phyloP scores from a whole-genome alignment of 2,797 vertebrate species.

The Eulemur mongoz region DNA sequence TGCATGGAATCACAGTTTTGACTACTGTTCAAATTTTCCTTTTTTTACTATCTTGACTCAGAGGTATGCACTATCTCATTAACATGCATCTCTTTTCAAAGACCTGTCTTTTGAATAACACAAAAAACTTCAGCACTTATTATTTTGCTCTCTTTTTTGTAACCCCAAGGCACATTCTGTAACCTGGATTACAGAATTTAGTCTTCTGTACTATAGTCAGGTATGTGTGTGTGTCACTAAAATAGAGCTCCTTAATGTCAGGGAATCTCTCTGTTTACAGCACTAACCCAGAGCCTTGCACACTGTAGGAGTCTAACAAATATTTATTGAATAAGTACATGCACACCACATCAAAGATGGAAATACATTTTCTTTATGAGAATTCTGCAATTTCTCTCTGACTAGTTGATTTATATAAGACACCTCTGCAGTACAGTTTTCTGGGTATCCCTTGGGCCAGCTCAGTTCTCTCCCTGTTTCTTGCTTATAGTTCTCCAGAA shows the following conservation, averaged over 20 bases:
- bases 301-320: slow-evolving; percentile 49
- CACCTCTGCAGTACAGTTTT: background rate
- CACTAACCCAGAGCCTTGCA: background rate
- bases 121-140: background rate
- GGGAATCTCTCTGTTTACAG: background rate
- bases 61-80: background rate
- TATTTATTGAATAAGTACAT: slow-evolving; percentile 41
- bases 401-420: background rate
- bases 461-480: background rate
- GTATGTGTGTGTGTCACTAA: background rate
- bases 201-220: background rate
- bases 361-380: background rate
- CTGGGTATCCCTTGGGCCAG: background rate
- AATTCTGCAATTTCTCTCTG: background rate
- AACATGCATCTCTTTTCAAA: background rate
- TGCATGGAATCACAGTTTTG: background rate
- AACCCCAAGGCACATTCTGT: background rate
- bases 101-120: background rate
- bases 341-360: background rate
- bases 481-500: background rate
- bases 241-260: background rate
- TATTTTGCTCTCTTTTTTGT: background rate
- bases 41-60: background rate
- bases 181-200: background rate
- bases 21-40: background rate